Evolutionary conservation across 2,888 invertebrate species (phyloP), one percentile per base, ranked within the genome.

Genomic region (Pammene fasciana): DNA sequence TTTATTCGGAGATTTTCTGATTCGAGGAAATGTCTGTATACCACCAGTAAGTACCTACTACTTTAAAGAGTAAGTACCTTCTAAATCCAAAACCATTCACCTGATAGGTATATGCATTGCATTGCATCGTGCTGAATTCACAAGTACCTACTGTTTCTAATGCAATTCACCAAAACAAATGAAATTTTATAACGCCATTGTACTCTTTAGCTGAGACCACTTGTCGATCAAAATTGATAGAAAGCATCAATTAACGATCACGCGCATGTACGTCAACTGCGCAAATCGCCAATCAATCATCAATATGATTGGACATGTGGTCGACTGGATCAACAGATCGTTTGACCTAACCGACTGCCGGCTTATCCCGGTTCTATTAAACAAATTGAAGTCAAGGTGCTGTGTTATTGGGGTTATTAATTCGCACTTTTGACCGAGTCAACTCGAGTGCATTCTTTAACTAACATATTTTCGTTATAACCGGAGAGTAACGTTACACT

Each of bases 321-420:
- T 16, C 45, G 38, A n/a, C 50, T 52, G 64, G 52, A 45, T 60
- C 59, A 52, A 52, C 64, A 52, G 43, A 64, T 59, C 68, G 16
- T 64, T 68, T 68, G 64, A 68, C 68, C 64, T 57, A 46, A 26
- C 41, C 68, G 45, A 72, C 72, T 62, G 68, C 45, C 52, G 67
- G 73, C 74, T 76, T 71, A 76, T 75, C 73, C 73, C 59, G 64
- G 62, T 57, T 64, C 71, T 41, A 75, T 76, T 73, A 72, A 68
- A 67, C 50, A 38, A 56, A 65, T 65, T 68, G 68, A 38, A 52
- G 60, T 54, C 75, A 75, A 74, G 72, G 75, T 70, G 57, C 64
- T 18, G 43, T 26, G 16, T 26, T 70, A 71, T 70, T 71, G 71
- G 50, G 59, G 68, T 72, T 71, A 73, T 75, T 72, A 70, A 71